These are phyloP conservation scores for Furcula furcula DNA, from an alignment of 2,888 invertebrate species.

Conservation along the genomic window DNA sequence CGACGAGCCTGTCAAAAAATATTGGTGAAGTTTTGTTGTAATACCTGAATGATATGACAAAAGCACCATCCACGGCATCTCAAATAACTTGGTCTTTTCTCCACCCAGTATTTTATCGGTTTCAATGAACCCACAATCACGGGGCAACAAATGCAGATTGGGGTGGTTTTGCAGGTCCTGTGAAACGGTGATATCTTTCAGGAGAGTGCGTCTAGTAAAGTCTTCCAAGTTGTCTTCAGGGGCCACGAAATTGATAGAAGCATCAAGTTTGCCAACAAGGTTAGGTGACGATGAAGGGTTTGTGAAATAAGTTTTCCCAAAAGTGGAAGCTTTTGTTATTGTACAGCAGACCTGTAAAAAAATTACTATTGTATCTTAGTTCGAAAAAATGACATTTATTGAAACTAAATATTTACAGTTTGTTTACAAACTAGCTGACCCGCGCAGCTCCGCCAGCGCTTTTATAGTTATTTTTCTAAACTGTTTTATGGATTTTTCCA, in stretches of 20 bases:
- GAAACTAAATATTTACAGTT: no score
- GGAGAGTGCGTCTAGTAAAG: conserved; percentile 11
- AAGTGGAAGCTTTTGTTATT: not conserved
- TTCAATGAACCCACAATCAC: conserved; percentile 80
- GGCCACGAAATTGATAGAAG: conserved; percentile 4
- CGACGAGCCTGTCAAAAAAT: no score
- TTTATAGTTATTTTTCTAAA: no score
- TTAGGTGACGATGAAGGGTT: not conserved
- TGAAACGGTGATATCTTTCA: conserved; percentile 13
- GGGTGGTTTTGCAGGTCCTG: conserved; percentile 26
- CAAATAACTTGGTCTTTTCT: conserved; percentile 80
- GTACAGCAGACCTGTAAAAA: conserved; percentile 49
- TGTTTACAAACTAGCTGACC: no score
- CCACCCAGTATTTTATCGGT: conserved; percentile 83
- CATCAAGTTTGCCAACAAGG: not conserved
- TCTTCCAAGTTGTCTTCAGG: conserved; percentile 12
- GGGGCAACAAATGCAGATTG: conserved; percentile 43
- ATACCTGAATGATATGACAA: conserved; percentile 81
- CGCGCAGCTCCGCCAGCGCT: no score
- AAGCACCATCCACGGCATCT: conserved; percentile 90
- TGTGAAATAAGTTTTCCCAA: not conserved
- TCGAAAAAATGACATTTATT: no score
- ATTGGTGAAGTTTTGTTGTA: no score
- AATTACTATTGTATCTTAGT: not conserved
- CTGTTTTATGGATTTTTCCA: no score